Evolutionary conservation across 2,888 invertebrate genomes (phyloP), one percentile per base, ranked within the genome.

Genomic region (Caenorhabditis panamensis): DNA sequence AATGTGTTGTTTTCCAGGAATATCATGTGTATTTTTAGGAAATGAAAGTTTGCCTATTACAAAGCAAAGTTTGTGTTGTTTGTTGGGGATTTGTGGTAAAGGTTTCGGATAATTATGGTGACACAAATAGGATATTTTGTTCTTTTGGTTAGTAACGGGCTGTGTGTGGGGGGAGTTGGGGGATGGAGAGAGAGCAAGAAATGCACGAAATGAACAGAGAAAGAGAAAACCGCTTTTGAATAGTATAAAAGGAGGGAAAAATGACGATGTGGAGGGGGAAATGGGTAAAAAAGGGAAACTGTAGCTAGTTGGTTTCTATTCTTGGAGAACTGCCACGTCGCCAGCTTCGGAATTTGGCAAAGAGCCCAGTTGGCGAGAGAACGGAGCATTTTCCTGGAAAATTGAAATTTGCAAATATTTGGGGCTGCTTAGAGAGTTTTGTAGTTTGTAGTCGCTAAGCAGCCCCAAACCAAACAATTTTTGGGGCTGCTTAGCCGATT

Each of bases 311-410:
- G 9, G 80, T 76, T 24, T 80, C 76, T 76, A 82, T 82, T 44
- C 82, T 64, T 24, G 86, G 86, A 0, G 82, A 73, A 44, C 82
- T 82, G 11, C 86, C 87, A 58, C 85, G 77, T 61, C 87, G 71
- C 90, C 89, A 90, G 49, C 86, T 85, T 26, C 87, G 85, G 69
- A 90, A 84, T 71, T 84, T 84, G 63, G 84, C 84, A 82, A 90
- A 87, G 22, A 90, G 78, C 18, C 81, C 79, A 36, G 85, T 79
- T 36, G 89, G 89, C 2, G 84, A 87, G 44, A 89, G 84, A 11
- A 85, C 86, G 0, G 89, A 79, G 80, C 90, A 90, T 61, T 90
- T 89, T 51, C 83, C 84, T 81, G 59, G 8, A 76, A 66, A 24
- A 41, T n/a, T 3, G 51, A 6, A 20, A 11, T 51, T 20, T 20